Evolutionary conservation across 2,888 invertebrate species (phyloP).

Genomic region (Chrysina gloriosa): DNA sequence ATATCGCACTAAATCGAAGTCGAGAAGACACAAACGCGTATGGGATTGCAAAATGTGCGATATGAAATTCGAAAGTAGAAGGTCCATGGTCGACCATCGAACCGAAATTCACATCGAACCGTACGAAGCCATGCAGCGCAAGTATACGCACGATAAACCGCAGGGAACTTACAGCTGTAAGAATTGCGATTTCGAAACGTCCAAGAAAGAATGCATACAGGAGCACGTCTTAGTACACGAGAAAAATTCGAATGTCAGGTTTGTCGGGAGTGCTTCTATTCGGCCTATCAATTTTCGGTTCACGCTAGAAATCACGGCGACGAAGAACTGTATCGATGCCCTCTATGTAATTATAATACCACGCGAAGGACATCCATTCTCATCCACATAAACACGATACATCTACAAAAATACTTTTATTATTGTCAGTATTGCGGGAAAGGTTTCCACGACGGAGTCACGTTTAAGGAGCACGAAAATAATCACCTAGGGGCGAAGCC

Average conservation of each 20-base stretch:
- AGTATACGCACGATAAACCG: constrained; percentile 52
- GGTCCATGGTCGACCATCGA: constrained; percentile 54
- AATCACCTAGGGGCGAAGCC: constrained; percentile 53
- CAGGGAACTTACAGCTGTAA: constrained; percentile 50
- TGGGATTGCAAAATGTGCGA: constrained; percentile 68
- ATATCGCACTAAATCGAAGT: constrained; percentile 55
- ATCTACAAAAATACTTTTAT: constrained; percentile 38
- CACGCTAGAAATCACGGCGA: constrained; percentile 45
- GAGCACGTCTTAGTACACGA: constrained; percentile 46
- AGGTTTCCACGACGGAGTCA: constrained; percentile 30
- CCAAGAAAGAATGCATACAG: constrained; percentile 44
- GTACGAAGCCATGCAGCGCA: constrained; percentile 37
- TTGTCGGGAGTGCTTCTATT: constrained; percentile 45
- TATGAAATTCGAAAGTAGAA: constrained; percentile 64
- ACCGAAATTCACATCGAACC: constrained; percentile 41
- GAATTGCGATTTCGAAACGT: constrained; percentile 43
- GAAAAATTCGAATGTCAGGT: constrained; percentile 37
- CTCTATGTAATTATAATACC: constrained; percentile 38
- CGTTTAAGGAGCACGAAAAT: constrained; percentile 41
- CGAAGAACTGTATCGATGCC: constrained; percentile 36
- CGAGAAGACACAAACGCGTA: constrained; percentile 62
- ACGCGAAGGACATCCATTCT: constrained; percentile 14
- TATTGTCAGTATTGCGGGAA: constrained; percentile 40
- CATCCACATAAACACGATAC: constrained; percentile 39
- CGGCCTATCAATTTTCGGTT: constrained; percentile 52